phyloP scores from a whole-genome alignment of 2,888 invertebrate genomes.

The Drosophila setosimentum region DNA sequence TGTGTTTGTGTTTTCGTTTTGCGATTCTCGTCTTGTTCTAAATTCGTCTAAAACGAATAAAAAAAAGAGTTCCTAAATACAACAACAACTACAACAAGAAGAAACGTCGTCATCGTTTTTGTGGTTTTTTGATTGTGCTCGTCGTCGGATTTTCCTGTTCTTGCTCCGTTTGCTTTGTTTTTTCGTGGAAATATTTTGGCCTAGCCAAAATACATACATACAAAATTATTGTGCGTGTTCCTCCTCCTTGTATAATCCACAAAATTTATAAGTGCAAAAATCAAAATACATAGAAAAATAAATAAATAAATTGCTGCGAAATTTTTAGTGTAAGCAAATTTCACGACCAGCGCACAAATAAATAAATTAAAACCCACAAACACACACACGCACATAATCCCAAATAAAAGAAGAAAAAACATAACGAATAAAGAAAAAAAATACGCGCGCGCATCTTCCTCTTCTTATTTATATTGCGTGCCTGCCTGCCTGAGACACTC shows the following conservation, averaged over 20 bases:
- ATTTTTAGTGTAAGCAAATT: constrained; percentile 38
- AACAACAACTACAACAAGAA: constrained; percentile 30
- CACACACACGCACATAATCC: constrained; percentile 9
- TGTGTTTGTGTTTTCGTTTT: constrained; percentile 57
- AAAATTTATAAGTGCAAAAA: constrained; percentile 28
- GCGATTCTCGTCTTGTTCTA: constrained; percentile 47
- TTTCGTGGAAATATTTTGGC: constrained; percentile 52
- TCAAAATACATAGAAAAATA: neutral
- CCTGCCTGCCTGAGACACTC: constrained; percentile 12
- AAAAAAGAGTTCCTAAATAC: constrained; percentile 58
- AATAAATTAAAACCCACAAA: constrained; percentile 45
- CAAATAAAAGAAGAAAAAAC: constrained; percentile 6
- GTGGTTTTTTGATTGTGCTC: constrained; percentile 25
- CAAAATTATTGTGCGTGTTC: constrained; percentile 23
- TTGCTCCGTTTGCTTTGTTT: constrained; percentile 20
- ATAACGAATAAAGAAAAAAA: constrained; percentile 32
- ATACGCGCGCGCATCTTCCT: constrained; percentile 74
- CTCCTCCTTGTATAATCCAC: constrained; percentile 5
- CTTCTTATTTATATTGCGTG: constrained; percentile 38
- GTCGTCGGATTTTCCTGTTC: constrained; percentile 43
- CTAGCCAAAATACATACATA: constrained; percentile 27
- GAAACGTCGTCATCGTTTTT: constrained; percentile 52
- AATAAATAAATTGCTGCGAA: constrained; percentile 26
- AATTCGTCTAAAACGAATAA: constrained; percentile 33
- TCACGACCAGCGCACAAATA: constrained; percentile 35